Conservation (phyloP, 2,797 vertebrate species). For the Syngnathus rostellatus region DNA sequence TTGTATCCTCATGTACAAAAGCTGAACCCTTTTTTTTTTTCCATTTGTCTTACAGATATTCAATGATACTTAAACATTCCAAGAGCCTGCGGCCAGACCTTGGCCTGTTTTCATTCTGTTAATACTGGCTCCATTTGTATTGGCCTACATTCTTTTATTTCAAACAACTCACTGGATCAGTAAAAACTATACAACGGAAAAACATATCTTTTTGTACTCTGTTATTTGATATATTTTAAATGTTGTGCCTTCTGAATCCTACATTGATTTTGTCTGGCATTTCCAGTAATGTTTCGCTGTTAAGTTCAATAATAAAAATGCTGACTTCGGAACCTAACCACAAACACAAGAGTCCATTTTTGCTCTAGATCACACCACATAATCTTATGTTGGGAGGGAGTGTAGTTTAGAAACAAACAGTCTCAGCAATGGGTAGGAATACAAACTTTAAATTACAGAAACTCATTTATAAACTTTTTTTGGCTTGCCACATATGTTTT, state of each 20-base stretch:
- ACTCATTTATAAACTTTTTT: background rate
- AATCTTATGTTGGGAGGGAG: background rate
- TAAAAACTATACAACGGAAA: background rate
- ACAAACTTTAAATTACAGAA: background rate
- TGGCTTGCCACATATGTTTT: background rate
- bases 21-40: background rate
- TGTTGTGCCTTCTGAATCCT: background rate
- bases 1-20: background rate
- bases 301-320: background rate
- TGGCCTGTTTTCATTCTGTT: slow-evolving; percentile 23
- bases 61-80: slow-evolving; percentile 4
- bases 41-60: background rate
- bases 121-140: slow-evolving; percentile 16
- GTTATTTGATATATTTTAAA: background rate
- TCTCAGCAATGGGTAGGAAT: background rate
- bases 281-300: background rate
- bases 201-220: background rate
- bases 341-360: background rate
- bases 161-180: slow-evolving; percentile 9
- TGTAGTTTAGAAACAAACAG: background rate
- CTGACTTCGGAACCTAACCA: background rate
- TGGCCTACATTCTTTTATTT: slow-evolving; percentile 17
- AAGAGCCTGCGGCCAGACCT: slow-evolving; percentile 12
- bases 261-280: background rate
- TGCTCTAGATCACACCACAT: background rate